Percentiles rank a stretch among this genome's conserved stretches.
These are phyloP conservation scores for Thysanoteuthis rhombus DNA, from an alignment of 2,888 invertebrate species.

Conservation along the genomic window DNA sequence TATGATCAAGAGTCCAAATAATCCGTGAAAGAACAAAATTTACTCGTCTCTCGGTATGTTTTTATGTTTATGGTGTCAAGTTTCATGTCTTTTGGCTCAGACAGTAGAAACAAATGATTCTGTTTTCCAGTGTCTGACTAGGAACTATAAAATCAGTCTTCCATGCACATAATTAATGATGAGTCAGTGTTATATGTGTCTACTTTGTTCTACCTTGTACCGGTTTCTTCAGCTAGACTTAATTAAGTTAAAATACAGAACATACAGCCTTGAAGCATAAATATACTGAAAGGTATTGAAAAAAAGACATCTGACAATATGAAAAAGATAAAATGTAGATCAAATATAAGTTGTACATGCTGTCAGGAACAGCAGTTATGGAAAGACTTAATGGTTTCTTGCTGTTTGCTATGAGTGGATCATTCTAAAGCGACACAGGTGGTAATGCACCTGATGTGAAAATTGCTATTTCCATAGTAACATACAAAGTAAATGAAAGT, in stretches of 20 bases:
- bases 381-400: background rate
- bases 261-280: background rate
- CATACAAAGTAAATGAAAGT: background rate
- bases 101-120: no score
- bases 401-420: background rate
- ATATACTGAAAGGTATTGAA: background rate
- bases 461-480: background rate
- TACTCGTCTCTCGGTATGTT: no score
- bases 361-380: background rate
- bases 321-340: background rate
- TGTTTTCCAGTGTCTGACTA: no score
- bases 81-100: no score
- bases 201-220: background rate
- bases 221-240: background rate
- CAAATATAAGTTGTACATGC: background rate
- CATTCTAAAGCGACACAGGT: background rate
- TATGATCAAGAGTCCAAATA: no score
- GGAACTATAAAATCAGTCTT: no score
- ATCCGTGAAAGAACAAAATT: no score
- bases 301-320: background rate
- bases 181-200: no score
- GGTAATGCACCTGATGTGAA: background rate
- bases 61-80: no score
- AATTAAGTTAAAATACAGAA: background rate
- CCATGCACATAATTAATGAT: no score